Base-by-base conservation (phyloP, 2,888 invertebrate species). In the Dysmachus trigonus region DNA sequence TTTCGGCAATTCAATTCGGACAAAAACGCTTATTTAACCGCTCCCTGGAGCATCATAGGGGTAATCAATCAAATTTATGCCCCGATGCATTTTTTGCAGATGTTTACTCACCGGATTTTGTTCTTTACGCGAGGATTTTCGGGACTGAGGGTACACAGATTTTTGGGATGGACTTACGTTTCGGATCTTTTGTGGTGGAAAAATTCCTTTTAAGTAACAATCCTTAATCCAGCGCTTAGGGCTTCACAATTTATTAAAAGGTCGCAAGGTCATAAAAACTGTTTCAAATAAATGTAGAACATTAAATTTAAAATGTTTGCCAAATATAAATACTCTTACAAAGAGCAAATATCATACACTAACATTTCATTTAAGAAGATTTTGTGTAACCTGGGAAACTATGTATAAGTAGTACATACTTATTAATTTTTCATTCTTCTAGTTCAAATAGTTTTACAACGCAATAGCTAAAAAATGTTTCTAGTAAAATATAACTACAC, bases 31-130 rank as follows among this genome's bases (percentile, higher is more conserved):
- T 62, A 62, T 27, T 62, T 62, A 62, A 62, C 62, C 62, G 62
- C 62, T 62, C 22, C 2, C 62, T 62, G n/a, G 22, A 76, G 38
- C 18, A 38, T 0, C 15, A n/a, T 35, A 35, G 38, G 62, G 62
- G 76, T 76, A 76, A 35, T 76, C 76, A 76, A 18, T 76, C 35
- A 76, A 35, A 22, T 76, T 76, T 38, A 38, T 18, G 35, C 76
- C 33, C 33, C 38, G 76, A 38, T 38, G 76, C 76, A 38, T 38
- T 76, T 76, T 38, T 76, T 76, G 35, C 76, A 76, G 76, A 76
- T 76, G 76, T 76, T 76, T 35, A 13, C 62, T 62, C 62, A 10
- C 22, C 8, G 62, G 62, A 62, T 62, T 62, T 62, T 62, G 62
- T 27, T 62, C 62, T 18, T 27, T 62, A 10, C 62, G 27, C 18